A percentile compares a stretch with the other conserved stretches of the same genome.
phyloP scores from a whole-genome alignment of 2,113 vertebrate genomes.

The Oenanthe melanoleuca region DNA sequence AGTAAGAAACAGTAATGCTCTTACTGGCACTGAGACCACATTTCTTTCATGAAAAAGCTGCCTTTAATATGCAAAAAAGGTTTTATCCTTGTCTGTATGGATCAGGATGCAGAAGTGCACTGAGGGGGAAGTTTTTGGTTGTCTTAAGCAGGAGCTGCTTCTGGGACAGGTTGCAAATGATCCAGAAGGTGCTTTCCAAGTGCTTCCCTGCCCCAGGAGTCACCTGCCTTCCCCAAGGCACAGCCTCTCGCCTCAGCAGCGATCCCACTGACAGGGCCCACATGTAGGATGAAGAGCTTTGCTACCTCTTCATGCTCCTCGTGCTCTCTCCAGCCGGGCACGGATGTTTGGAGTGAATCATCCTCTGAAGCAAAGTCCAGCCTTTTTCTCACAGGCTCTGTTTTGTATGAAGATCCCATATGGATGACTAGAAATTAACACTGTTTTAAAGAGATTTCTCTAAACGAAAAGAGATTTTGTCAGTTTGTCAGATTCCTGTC shows the following conservation, averaged over 20 bases:
- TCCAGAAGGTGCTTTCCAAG: not conserved
- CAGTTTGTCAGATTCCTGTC: not conserved
- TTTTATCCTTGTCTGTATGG: not conserved
- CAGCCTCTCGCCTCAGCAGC: not conserved
- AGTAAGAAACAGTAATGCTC: not conserved
- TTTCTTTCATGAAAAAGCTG: not conserved
- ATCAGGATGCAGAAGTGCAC: not conserved
- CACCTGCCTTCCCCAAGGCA: not conserved
- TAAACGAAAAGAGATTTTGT: not conserved
- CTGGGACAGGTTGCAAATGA: not conserved
- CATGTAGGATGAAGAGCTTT: not conserved
- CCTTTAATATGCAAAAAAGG: not conserved
- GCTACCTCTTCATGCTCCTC: not conserved
- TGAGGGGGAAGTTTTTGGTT: not conserved
- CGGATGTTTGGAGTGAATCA: fast-evolving
- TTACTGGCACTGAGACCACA: not conserved
- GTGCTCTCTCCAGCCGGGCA: not conserved
- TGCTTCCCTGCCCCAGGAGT: not conserved
- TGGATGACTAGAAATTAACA: not conserved
- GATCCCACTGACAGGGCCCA: not conserved
- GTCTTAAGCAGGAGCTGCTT: not conserved
- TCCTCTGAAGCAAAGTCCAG: not conserved
- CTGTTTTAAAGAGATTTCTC: not conserved
- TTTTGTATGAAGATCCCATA: not conserved
- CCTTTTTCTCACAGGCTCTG: not conserved